Percentiles rank a stretch among this genome's conserved stretches.
Evolutionary conservation across 2,113 vertebrate genomes (phyloP).

Genomic region (Hyaena hyaena): DNA sequence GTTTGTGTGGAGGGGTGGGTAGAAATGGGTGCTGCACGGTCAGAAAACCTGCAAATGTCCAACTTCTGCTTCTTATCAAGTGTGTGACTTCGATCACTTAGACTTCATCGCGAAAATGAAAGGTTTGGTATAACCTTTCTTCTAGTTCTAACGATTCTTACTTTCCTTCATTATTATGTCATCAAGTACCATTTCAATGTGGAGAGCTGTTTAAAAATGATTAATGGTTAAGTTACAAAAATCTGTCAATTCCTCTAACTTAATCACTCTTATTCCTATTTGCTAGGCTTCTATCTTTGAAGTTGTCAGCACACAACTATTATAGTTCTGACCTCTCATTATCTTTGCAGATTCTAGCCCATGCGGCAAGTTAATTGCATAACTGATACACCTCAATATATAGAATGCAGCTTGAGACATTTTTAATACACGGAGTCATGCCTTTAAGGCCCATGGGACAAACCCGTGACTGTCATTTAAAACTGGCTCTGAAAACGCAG

Average conservation of each 20-base stretch:
- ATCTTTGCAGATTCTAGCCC: neutral
- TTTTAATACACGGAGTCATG: neutral
- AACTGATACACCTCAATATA: neutral
- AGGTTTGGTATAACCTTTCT: neutral
- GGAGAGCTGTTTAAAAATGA: neutral
- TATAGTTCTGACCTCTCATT: neutral
- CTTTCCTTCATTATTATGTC: neutral
- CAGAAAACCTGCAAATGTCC: neutral
- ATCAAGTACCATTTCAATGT: neutral
- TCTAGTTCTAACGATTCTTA: neutral
- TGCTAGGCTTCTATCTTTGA: conserved; percentile 13
- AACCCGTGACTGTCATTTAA: neutral
- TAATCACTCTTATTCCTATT: neutral
- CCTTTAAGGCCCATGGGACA: neutral
- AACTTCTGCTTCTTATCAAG: neutral
- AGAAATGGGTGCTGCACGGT: neutral
- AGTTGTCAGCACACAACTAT: neutral
- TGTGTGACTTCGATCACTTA: neutral
- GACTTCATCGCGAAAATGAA: neutral
- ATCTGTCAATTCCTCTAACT: neutral
- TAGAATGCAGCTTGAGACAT: neutral
- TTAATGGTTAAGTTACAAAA: conserved; percentile 4
- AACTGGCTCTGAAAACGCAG: neutral
- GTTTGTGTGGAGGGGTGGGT: neutral
- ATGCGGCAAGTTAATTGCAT: neutral